A percentile compares a stretch with the other conserved stretches of the same genome.
Evolutionary conservation across 2,797 vertebrate species (phyloP).

Genomic region (Schizothorax lantsangensis): DNA sequence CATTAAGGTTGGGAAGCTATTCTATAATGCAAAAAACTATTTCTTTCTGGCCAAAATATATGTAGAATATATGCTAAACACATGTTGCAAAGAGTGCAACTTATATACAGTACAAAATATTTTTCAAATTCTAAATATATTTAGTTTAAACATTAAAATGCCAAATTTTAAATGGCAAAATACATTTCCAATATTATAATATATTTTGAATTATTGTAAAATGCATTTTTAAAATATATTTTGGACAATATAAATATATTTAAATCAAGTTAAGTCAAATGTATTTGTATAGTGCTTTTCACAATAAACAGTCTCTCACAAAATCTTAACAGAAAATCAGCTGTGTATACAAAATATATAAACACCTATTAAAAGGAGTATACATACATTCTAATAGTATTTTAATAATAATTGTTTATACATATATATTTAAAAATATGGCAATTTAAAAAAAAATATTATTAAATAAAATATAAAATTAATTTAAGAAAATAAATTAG

Average conservation of each 20-base stretch:
- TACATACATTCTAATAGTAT: no score
- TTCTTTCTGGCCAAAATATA: not conserved
- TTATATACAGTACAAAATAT: not conserved
- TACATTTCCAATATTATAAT: not conserved
- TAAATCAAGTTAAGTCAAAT: not conserved
- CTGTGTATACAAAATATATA: not conserved
- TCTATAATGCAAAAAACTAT: not conserved
- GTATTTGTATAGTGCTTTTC: not conserved
- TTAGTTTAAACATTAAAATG: not conserved
- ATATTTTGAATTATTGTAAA: not conserved
- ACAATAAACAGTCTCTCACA: not conserved
- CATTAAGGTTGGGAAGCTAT: not conserved
- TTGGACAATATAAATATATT: not conserved
- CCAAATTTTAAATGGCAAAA: not conserved
- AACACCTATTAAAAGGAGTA: no score
- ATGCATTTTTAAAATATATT: not conserved
- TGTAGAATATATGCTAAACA: not conserved
- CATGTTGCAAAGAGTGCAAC: not conserved
- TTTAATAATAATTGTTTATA: no score
- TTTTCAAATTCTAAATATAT: not conserved
- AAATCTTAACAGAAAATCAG: no score
- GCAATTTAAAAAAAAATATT: no score
- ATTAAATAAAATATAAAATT: no score
- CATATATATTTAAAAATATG: no score
- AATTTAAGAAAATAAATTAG: not conserved